Conservation (phyloP, 2,797 vertebrate species). For the Leucoraja ocellata region DNA sequence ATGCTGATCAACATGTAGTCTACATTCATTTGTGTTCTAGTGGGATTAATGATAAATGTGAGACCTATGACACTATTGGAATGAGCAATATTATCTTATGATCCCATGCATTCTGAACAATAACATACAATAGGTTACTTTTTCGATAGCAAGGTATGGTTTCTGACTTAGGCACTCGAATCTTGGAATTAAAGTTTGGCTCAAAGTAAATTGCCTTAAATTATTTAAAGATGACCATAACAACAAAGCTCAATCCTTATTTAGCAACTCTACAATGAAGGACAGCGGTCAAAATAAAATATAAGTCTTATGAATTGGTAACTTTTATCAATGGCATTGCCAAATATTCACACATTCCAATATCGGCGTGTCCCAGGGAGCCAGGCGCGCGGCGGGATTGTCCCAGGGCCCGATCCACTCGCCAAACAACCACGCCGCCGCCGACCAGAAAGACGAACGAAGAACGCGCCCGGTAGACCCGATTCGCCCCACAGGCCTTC, state of each 20-base stretch:
- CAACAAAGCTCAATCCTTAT: not conserved
- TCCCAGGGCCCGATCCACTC: too few relatives aligned
- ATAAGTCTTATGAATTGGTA: not conserved
- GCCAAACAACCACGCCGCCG: too few relatives aligned
- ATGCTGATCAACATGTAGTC: not conserved
- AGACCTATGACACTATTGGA: not conserved
- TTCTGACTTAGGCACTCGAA: not conserved
- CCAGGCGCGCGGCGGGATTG: too few relatives aligned
- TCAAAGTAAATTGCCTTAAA: not conserved
- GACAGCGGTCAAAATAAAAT: not conserved
- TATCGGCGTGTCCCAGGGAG: too few relatives aligned
- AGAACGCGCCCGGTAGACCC: too few relatives aligned
- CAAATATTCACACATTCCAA: too few relatives aligned
- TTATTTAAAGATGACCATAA: not conserved
- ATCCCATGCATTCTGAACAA: not conserved
- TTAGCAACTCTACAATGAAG: not conserved
- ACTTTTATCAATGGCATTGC: not conserved
- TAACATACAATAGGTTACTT: not conserved
- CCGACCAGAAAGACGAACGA: too few relatives aligned
- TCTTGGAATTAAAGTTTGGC: too few relatives aligned
- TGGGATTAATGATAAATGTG: not conserved
- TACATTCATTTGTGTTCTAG: not conserved
- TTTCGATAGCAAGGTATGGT: too few relatives aligned
- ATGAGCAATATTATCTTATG: not conserved
- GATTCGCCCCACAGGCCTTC: too few relatives aligned